phyloP scores from a whole-genome alignment of 2,113 vertebrate species.

The Grallaria varia region DNA sequence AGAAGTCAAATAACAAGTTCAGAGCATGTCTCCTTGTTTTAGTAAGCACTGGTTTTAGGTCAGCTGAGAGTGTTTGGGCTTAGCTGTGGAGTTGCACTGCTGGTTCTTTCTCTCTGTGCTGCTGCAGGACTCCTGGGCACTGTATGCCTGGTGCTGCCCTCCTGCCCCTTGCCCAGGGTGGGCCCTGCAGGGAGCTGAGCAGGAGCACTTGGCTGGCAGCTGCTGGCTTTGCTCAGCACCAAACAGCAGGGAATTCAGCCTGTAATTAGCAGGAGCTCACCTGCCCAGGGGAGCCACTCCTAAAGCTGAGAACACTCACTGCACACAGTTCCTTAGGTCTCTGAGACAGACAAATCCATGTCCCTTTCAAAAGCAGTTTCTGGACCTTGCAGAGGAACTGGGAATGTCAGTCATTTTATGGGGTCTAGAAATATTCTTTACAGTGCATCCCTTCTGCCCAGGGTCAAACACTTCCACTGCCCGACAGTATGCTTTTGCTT shows the following conservation, averaged over 20 bases:
- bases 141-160: background rate
- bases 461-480: background rate
- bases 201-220: accelerated
- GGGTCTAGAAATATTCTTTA: background rate
- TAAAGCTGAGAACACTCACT: background rate
- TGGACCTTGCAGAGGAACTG: background rate
- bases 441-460: background rate
- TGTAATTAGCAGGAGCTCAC: background rate
- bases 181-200: background rate
- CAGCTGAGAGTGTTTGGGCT: background rate
- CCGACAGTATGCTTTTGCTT: background rate
- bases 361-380: background rate
- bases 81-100: background rate
- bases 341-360: background rate
- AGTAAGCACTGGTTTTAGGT: background rate
- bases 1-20: background rate
- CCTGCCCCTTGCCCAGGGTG: background rate
- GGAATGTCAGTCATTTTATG: background rate
- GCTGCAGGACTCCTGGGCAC: accelerated
- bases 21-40: accelerated
- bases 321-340: background rate
- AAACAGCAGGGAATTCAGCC: background rate
- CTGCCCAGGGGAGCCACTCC: background rate
- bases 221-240: background rate
- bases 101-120: background rate